A percentile compares a stretch with the other conserved stretches of the same genome.
Conservation (phyloP, 1,140 invertebrate genomes). For the Drosophila trapezifrons region DNA sequence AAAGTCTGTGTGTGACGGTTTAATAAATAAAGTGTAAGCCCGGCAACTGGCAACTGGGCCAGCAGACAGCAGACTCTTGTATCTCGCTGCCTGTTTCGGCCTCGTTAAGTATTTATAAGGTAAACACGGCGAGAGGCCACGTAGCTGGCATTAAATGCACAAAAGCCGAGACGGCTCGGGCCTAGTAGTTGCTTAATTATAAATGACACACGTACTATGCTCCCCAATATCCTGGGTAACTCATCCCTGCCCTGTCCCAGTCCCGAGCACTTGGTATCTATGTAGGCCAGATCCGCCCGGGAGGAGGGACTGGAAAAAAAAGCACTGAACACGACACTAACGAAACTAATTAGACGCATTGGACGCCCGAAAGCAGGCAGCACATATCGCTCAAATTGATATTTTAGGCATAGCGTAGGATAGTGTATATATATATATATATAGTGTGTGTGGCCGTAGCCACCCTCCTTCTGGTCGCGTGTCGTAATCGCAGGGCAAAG, state of each 20-base stretch:
- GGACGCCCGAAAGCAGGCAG: slow-evolving; percentile 61
- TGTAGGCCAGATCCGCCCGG: slow-evolving; percentile 55
- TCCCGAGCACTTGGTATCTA: slow-evolving; percentile 53
- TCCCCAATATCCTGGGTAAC: slow-evolving; percentile 19
- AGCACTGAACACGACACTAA: slow-evolving; percentile 64
- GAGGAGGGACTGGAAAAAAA: slow-evolving; percentile 30
- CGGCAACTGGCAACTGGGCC: slow-evolving; percentile 43
- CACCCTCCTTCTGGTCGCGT: slow-evolving; percentile 28
- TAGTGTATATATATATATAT: slow-evolving; percentile 13
- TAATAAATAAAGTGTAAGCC: slow-evolving; percentile 79
- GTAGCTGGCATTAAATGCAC: slow-evolving; percentile 74
- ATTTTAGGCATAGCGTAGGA: slow-evolving; percentile 60
- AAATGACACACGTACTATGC: slow-evolving; percentile 75
- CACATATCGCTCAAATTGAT: slow-evolving; percentile 79
- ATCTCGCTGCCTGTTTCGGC: slow-evolving; percentile 29
- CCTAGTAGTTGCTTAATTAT: slow-evolving; percentile 79
- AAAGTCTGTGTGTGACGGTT: slow-evolving; percentile 42
- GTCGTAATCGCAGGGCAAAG: slow-evolving; percentile 58
- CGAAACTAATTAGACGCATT: slow-evolving; percentile 79
- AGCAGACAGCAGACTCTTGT: slow-evolving; percentile 40
- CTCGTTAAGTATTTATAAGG: slow-evolving; percentile 81
- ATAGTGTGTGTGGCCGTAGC: slow-evolving; percentile 9
- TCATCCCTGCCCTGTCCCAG: slow-evolving; percentile 10
- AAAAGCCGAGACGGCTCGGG: slow-evolving; percentile 71
- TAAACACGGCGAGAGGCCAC: slow-evolving; percentile 61